Conservation (phyloP, 2,113 vertebrate genomes). For the Pantherophis guttatus region DNA sequence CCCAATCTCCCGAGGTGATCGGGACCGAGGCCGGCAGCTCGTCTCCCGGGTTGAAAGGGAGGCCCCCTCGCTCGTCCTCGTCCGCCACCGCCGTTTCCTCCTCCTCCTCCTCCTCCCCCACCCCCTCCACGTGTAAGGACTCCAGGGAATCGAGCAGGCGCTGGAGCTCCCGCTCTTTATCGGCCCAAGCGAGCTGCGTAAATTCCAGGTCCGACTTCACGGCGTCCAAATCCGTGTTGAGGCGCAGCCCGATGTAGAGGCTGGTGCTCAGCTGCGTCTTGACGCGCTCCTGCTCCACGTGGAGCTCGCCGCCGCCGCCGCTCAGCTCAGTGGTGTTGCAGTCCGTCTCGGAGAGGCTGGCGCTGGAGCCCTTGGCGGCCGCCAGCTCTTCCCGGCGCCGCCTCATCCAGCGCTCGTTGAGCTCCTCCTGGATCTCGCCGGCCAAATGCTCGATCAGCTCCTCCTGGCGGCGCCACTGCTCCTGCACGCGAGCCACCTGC, state of each 20-base stretch:
- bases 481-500: slow-evolving; percentile 77
- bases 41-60: not conserved
- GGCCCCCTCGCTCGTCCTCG: slow-evolving; percentile 17
- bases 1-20: slow-evolving; percentile 66
- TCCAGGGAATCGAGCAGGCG: slow-evolving; percentile 80
- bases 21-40: not conserved
- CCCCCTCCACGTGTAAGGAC: slow-evolving; percentile 68
- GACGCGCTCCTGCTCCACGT: slow-evolving; percentile 82
- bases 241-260: slow-evolving; percentile 87
- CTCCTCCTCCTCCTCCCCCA: not conserved
- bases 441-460: slow-evolving; percentile 77
- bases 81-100: slow-evolving; percentile 27
- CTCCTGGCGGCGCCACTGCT: slow-evolving; percentile 81
- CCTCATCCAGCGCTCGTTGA: slow-evolving; percentile 89
- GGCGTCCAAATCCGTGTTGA: slow-evolving; percentile 86
- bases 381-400: slow-evolving; percentile 78
- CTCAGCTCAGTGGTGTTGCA: slow-evolving; percentile 42
- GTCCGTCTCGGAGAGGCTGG: slow-evolving; percentile 59
- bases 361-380: slow-evolving; percentile 45
- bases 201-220: slow-evolving; percentile 79
- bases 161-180: slow-evolving; percentile 80
- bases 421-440: slow-evolving; percentile 85
- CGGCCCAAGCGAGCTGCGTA: slow-evolving; percentile 76
- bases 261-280: slow-evolving; percentile 88
- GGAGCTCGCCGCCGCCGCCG: slow-evolving; percentile 66